Evolutionary conservation across 2,797 vertebrate species (phyloP), one percentile per base, ranked within the genome.

Genomic region (Zenarchopterus dispar): DNA sequence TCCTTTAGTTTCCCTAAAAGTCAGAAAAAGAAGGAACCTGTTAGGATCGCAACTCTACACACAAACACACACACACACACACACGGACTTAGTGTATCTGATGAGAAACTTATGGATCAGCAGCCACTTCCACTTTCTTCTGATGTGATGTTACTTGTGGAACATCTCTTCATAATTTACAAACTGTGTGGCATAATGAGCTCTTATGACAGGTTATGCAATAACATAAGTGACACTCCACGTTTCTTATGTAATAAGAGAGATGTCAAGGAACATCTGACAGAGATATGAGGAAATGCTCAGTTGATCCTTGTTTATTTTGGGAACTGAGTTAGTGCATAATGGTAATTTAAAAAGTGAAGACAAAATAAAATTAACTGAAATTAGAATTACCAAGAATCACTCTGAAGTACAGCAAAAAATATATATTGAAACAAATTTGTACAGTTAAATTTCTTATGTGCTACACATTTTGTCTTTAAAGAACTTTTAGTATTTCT

Each of bases 1-100:
- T 94, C 94, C 60, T 93, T 85, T 65, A 91, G 68, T 73, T 92
- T 91, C 78, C 93, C 97, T 99, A 76, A 18, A 80, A 91, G 51
- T 75, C 78, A 36, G 23, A 21, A 43, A 19, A 43, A 54, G 6
- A 17, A 24, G 36, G 36, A 39, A 39, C 13, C 36, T 39, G 36
- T 43, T n/a, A 43, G 21, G 45, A 56, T 28, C 23, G 33, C 68
- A 23, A 53, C 48, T 2, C 15, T 33, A 41, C 18, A 54, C 3
- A 43, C n/a, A 52, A 1, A 48, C 57, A 39, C 2, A 55, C n/a
- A 67, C 2, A 55, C n/a, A 67, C 19, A 71, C 17, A 57, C 5
- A 46, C n/a, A 76, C 45, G 62, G 5, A 60, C 54, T 52, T 4
- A 31, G 0, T 17, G 24, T 44, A 46, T 16, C 36, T 39, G 41